These are phyloP conservation scores for Drosophila flavopinicola DNA, from an alignment of 2,888 invertebrate species.

Conservation along the genomic window DNA sequence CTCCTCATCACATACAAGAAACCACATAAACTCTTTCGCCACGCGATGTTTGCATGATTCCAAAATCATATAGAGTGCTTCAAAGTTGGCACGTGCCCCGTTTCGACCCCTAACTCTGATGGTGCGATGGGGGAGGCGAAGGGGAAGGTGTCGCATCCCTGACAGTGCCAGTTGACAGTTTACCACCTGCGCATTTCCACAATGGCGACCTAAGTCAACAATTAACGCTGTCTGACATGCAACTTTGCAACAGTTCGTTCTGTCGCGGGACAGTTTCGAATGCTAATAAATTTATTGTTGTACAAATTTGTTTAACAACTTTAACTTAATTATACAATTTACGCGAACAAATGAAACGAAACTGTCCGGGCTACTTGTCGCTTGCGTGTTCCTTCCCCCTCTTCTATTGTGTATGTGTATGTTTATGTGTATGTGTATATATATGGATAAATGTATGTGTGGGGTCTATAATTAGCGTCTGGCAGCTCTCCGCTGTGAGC, in stretches of 20 bases:
- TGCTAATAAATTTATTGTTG: slow-evolving; percentile 73
- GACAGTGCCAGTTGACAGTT: slow-evolving; percentile 46
- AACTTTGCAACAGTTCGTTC: slow-evolving; percentile 47
- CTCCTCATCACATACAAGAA: slow-evolving; percentile 4
- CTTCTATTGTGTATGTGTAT: neutral
- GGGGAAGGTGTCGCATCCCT: no score
- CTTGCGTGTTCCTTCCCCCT: slow-evolving; percentile 9
- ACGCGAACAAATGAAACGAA: slow-evolving; percentile 64
- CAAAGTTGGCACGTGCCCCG: no score
- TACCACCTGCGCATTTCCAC: slow-evolving; percentile 50
- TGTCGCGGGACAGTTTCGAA: slow-evolving; percentile 24
- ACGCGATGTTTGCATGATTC: slow-evolving; percentile 16
- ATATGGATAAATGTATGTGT: slow-evolving; percentile 11
- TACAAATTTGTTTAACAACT: slow-evolving; percentile 79
- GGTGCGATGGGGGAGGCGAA: no score
- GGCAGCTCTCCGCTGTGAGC: slow-evolving; percentile 41
- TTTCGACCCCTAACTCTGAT: no score
- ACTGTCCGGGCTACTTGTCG: slow-evolving; percentile 21
- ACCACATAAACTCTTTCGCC: slow-evolving; percentile 20
- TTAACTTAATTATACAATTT: slow-evolving; percentile 75
- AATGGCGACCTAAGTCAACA: slow-evolving; percentile 60
- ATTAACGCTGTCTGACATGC: slow-evolving; percentile 73
- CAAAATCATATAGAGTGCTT: no score
- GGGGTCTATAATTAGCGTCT: slow-evolving; percentile 68
- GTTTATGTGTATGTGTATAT: slow-evolving; percentile 4